Evolutionary conservation across 2,113 vertebrate species (phyloP), one percentile per base, ranked within the genome.

Genomic region (Ophthalmolycus amberensis): DNA sequence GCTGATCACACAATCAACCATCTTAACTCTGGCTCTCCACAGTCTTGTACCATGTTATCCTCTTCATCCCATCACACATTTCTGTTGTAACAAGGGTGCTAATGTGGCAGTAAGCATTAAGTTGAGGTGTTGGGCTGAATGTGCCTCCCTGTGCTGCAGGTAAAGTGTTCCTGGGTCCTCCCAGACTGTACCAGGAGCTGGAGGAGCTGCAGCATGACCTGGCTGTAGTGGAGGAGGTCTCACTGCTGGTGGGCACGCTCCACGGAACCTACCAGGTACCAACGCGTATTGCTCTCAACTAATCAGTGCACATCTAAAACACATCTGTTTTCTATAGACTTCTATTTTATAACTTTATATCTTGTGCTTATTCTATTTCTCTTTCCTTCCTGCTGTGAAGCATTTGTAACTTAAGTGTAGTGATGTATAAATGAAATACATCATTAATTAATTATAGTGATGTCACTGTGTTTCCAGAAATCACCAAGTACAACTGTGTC

Each of bases 131-230:
- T 37, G 0, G 22, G n/a, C 7, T 75, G 22, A 70, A 50, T 18
- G 32, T 15, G 3, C 3, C 3, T 25, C 3, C 6, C 16, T 71
- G 46, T 82, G 75, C 46, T 78, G 14, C 78, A 90, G 89, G 79
- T 27, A 80, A 79, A 42, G 60, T 80, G 11, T 80, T 72, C 20
- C 66, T 88, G 37, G 79, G 79, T 46, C 81, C 86, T 14, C 84
- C 81, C 1, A 58, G 37, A 54, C 38, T 88, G 9, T 85, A 83
- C 76, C 65, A 85, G 15, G 79, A 90, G n/a, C 73, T 90, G 76
- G 79, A 88, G 62, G 82, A 86, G 72, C 84, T 90, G 48, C 82
- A 90, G 65, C 86, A 90, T 25, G 89, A 90, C 72, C 76, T 86
- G 46, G 64, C 59, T 15, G 86, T 88, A 73, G 89, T 90, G 69